Percentiles rank a stretch among this genome's conserved stretches.
phyloP scores from a whole-genome alignment of 2,113 vertebrate species.

The Salvelinus fontinalis region DNA sequence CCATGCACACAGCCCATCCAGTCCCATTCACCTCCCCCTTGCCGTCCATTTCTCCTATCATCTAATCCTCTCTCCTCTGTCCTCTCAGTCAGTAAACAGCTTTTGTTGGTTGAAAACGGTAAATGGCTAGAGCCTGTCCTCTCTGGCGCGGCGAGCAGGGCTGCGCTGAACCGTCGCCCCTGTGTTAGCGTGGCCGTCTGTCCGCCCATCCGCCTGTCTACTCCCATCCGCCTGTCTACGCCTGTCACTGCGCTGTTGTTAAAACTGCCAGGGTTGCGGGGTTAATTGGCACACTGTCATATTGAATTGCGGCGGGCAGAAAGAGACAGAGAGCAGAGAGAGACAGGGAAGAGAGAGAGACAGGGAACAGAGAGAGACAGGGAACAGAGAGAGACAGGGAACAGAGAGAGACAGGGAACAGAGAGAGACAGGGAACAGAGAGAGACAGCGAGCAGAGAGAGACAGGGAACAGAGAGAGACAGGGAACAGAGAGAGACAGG shows the following conservation, averaged over 20 bases:
- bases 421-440: constrained; percentile 8
- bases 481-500: no score
- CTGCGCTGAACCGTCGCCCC: background rate
- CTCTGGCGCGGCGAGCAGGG: background rate
- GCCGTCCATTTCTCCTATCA: background rate
- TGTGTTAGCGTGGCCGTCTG: background rate
- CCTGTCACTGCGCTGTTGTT: background rate
- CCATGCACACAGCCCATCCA: background rate
- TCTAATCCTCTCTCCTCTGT: background rate
- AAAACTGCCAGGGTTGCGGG: constrained; percentile 18
- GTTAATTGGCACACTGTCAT: constrained; percentile 47
- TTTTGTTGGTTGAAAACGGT: background rate
- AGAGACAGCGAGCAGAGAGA: no score
- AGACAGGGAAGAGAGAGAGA: constrained; percentile 18
- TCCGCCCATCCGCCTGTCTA: background rate
- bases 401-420: background rate
- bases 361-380: background rate
- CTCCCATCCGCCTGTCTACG: background rate
- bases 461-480: no score
- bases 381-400: background rate
- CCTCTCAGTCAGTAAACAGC: background rate
- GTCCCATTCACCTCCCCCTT: background rate
- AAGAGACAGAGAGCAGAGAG: background rate
- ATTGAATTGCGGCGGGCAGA: constrained; percentile 29
- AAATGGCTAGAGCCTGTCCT: background rate